Conservation (phyloP, 2,113 vertebrate species). For the Calyptommatus sinebrachiatus region DNA sequence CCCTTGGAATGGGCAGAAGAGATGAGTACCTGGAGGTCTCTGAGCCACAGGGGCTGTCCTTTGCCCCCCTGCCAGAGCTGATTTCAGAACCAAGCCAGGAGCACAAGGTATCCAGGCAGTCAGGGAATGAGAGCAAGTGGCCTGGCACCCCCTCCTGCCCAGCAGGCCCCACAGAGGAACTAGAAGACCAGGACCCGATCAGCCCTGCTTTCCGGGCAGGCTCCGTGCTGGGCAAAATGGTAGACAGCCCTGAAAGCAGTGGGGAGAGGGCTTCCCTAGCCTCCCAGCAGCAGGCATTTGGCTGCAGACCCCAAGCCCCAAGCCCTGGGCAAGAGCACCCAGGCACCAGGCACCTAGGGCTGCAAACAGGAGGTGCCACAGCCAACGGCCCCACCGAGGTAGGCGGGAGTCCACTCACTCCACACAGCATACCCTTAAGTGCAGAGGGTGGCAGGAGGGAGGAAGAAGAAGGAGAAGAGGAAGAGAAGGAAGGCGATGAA, state of each 20-base stretch:
- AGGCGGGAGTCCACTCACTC: conserved; percentile 61
- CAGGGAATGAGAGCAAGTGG: conserved; percentile 60
- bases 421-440: conserved; percentile 36
- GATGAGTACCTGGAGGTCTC: conserved; percentile 92
- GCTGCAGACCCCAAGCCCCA: conserved; percentile 26
- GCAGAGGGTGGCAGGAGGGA: conserved; percentile 1
- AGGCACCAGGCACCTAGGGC: conserved; percentile 45
- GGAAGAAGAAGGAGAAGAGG: conserved; percentile 71
- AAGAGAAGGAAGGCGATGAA: conserved; percentile 47
- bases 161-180: conserved; percentile 46
- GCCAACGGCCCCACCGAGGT: conserved; percentile 84
- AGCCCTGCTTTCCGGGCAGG: conserved; percentile 76
- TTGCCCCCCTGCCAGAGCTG: conserved; percentile 72
- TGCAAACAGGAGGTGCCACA: conserved; percentile 62
- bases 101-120: conserved; percentile 44
- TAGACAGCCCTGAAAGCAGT: conserved; percentile 64
- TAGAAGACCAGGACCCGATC: conserved; percentile 72
- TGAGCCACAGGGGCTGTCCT: conserved; percentile 78
- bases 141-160: conserved; percentile 52
- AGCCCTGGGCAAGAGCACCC: conserved; percentile 52
- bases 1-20: conserved; percentile 66
- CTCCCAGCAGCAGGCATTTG: conserved; percentile 41
- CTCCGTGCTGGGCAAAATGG: conserved; percentile 66
- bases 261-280: conserved; percentile 57
- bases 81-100: conserved; percentile 57